Evolutionary conservation across 2,888 invertebrate genomes (phyloP).

Genomic region (Horisme vitalbata): DNA sequence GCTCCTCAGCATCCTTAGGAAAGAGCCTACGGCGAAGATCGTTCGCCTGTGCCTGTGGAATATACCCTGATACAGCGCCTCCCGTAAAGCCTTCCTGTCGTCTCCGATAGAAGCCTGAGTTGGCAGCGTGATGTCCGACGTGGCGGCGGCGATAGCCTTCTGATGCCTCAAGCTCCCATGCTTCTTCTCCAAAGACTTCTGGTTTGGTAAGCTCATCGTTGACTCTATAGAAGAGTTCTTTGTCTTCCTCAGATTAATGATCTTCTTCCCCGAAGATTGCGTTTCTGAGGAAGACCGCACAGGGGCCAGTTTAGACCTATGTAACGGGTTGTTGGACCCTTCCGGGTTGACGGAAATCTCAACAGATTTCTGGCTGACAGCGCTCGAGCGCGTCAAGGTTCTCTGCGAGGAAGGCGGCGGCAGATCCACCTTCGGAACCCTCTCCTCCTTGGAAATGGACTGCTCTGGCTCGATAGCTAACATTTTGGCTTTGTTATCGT

Average conservation of each 20-base stretch:
- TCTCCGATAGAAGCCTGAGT: slow-evolving; percentile 77
- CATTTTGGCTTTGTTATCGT: slow-evolving; percentile 51
- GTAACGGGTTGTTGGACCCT: slow-evolving; percentile 68
- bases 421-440: slow-evolving; percentile 58
- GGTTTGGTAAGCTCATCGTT: slow-evolving; percentile 79
- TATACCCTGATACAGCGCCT: slow-evolving; percentile 90
- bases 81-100: slow-evolving; percentile 87
- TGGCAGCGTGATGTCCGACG: slow-evolving; percentile 81
- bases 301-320: slow-evolving; percentile 75
- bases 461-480: slow-evolving; percentile 75
- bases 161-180: slow-evolving; percentile 83
- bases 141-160: slow-evolving; percentile 83
- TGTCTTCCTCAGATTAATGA: slow-evolving; percentile 72
- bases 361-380: slow-evolving; percentile 84
- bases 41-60: slow-evolving; percentile 89
- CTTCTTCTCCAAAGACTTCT: slow-evolving; percentile 79
- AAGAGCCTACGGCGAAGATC: slow-evolving; percentile 89
- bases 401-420: slow-evolving; percentile 67
- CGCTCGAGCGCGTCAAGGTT: slow-evolving; percentile 83
- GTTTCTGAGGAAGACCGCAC: slow-evolving; percentile 75
- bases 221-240: slow-evolving; percentile 80
- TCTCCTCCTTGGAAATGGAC: slow-evolving; percentile 62
- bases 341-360: slow-evolving; percentile 81
- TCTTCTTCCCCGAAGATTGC: slow-evolving; percentile 71
- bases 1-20: slow-evolving; percentile 88